These are phyloP conservation scores for Nomia melanderi DNA, from an alignment of 1,140 invertebrate species.

Conservation along the genomic window DNA sequence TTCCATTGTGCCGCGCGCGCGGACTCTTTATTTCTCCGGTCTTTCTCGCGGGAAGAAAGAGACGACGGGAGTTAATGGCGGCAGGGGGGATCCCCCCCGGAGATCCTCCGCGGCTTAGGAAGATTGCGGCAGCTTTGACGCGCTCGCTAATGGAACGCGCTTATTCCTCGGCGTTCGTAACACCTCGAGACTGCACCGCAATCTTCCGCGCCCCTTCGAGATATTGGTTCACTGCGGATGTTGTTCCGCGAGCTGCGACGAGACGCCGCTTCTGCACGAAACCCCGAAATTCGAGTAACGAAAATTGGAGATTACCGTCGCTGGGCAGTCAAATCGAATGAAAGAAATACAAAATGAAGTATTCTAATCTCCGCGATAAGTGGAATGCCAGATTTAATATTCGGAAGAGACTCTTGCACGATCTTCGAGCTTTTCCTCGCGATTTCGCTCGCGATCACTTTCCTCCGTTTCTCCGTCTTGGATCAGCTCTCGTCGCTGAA, in stretches of 20 bases:
- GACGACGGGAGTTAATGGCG: background rate
- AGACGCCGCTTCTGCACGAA: too few species aligned
- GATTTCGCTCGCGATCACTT: background rate
- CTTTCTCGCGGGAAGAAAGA: background rate
- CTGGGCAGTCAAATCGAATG: too few species aligned
- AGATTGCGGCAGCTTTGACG: slow-evolving; percentile 17
- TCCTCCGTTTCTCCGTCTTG: background rate
- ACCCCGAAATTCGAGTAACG: too few species aligned
- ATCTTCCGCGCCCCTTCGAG: background rate
- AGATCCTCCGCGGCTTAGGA: slow-evolving; percentile 1
- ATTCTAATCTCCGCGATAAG: background rate
- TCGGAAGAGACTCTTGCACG: background rate
- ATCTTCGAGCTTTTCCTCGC: background rate
- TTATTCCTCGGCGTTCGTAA: slow-evolving; percentile 6
- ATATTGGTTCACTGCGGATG: background rate
- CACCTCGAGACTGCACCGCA: background rate
- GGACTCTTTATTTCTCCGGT: background rate
- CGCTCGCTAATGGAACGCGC: slow-evolving; percentile 40
- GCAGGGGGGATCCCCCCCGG: background rate
- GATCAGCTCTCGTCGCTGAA: background rate
- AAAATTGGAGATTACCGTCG: too few species aligned
- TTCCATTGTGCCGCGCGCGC: slow-evolving; percentile 49
- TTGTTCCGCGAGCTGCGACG: too few species aligned
- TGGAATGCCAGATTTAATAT: slow-evolving; percentile 7
- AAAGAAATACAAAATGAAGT: slow-evolving; percentile 11